Base-by-base conservation (phyloP, 1,140 invertebrate species). In the Campoletis sonorensis region DNA sequence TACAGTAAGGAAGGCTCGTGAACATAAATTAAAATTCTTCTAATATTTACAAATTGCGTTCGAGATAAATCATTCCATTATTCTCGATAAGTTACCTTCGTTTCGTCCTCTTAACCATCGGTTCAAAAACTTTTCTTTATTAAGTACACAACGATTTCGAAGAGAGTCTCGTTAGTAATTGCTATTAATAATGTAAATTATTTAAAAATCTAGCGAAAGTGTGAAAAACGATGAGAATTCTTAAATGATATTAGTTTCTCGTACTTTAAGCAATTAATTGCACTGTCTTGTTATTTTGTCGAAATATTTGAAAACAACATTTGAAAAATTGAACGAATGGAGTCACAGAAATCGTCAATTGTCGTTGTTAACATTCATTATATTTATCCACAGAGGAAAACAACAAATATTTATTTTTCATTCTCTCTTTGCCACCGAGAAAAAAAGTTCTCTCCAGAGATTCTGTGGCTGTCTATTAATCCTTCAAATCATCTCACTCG, bases 11-110 rank as follows among this genome's bases (percentile, higher is more conserved):
- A 72, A 79, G 80, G 75, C 72, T 76, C 21, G 51, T 81, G 85
- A 33, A 33, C 86, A 86, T 86, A 87, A 81, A 81, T 77, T 88
- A 89, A 89, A 88, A 88, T 88, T 54, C 7, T 83, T 27, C 86
- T 88, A 88, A 40, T 88, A 85, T 83, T 84, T 87, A 85, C 84
- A 86, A 71, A 71, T 83, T 85, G 76, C 70, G 79, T 45, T 45
- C 70, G 76, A 86, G 30, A 80, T 67, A 54, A 84, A 85, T 77
- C 77, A 83, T 84, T 85, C 79, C 82, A 79, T 82, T 84, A 85
- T 64, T 40, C 37, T 72, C 64, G 68, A 73, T 64, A 83, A 23
- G 27, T 64, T 11, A 13, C n/a, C 45, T 81, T 82, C n/a, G 33
- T 51, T 51, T 73, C 40, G 13, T 10, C 40, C 40, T 13, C 40